phyloP scores from a whole-genome alignment of 2,888 invertebrate species.

The Allacma fusca region DNA sequence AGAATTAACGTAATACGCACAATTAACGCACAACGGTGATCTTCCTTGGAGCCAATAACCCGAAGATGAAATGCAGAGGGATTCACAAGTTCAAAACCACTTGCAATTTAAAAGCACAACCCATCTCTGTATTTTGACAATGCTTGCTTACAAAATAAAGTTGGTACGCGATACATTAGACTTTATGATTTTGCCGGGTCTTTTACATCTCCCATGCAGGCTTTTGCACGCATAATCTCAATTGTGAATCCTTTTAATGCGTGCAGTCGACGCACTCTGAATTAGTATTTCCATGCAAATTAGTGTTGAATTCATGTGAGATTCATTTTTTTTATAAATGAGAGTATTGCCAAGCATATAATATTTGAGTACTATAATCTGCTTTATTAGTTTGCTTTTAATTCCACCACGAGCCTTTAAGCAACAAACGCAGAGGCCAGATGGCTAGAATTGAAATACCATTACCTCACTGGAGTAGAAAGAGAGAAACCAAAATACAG shows the following conservation, averaged over 20 bases:
- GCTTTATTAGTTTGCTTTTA: too few relatives aligned
- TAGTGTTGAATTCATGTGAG: neutral
- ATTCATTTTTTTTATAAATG: too few relatives aligned
- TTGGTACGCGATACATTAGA: neutral
- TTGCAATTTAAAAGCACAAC: slow-evolving; percentile 15
- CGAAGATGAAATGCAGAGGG: slow-evolving; percentile 25
- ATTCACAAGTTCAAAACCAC: slow-evolving; percentile 14
- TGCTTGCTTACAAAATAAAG: too few relatives aligned
- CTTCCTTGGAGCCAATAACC: slow-evolving; percentile 26
- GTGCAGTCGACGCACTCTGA: slow-evolving; percentile 9
- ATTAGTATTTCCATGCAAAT: slow-evolving; percentile 10
- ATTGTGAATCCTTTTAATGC: slow-evolving; percentile 5
- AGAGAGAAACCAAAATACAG: neutral
- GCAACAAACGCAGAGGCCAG: too few relatives aligned
- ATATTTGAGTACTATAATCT: too few relatives aligned
- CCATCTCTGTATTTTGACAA: neutral
- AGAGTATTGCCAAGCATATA: too few relatives aligned
- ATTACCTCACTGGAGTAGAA: too few relatives aligned
- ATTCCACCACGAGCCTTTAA: too few relatives aligned
- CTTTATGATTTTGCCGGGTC: neutral
- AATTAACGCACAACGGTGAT: slow-evolving; percentile 35
- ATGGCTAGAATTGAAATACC: too few relatives aligned
- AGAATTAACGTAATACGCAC: neutral
- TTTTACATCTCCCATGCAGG: neutral
- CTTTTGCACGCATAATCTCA: slow-evolving; percentile 11